Evolutionary conservation across 2,888 invertebrate species (phyloP).

Genomic region (Aleiodes alternator): DNA sequence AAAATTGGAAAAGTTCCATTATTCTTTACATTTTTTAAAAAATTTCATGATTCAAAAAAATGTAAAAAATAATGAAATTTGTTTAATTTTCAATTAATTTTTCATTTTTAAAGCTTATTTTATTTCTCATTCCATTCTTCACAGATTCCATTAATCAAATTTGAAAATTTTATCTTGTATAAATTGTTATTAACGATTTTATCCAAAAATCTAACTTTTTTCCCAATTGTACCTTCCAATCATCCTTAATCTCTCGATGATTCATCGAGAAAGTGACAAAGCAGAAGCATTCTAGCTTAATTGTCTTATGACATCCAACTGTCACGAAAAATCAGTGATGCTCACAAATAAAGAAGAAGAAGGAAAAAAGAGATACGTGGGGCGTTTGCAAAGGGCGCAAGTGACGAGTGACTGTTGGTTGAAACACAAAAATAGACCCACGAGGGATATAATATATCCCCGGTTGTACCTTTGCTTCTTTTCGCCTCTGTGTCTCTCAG

Average conservation of each 20-base stretch:
- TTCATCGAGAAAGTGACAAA: neutral
- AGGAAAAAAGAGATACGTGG: constrained; percentile 40
- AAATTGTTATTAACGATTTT: too few species aligned
- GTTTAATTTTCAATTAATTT: too few species aligned
- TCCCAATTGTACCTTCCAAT: too few species aligned
- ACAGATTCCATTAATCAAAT: too few species aligned
- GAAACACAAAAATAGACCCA: constrained; percentile 62
- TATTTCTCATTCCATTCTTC: too few species aligned
- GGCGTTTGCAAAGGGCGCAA: constrained; percentile 60
- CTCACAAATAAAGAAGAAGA: neutral
- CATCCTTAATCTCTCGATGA: neutral
- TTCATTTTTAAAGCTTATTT: too few species aligned
- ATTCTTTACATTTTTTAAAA: too few species aligned
- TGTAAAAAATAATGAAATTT: too few species aligned
- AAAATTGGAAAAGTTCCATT: too few species aligned
- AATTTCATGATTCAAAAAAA: too few species aligned
- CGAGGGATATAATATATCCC: neutral
- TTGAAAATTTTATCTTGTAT: too few species aligned
- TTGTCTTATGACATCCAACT: constrained; percentile 1
- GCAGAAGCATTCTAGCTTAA: neutral
- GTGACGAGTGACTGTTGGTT: constrained; percentile 60
- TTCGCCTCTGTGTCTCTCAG: neutral
- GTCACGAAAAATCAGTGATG: neutral
- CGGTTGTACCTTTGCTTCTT: constrained; percentile 4
- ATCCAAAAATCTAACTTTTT: too few species aligned